phyloP scores from a whole-genome alignment of 2,797 vertebrate genomes.

The Arrhamphus sclerolepis region DNA sequence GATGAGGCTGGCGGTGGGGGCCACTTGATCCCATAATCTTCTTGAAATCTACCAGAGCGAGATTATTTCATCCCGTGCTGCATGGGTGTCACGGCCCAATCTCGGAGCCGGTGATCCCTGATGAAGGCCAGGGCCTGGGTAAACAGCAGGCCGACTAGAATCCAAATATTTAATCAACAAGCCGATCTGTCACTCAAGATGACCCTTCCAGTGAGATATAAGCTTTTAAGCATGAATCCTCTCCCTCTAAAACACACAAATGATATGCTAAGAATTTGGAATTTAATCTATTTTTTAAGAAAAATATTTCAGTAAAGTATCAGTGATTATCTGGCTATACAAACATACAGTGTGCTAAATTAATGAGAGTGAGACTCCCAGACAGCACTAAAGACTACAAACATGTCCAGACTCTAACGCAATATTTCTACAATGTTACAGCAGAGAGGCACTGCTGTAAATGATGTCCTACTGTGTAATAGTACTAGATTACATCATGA shows the following conservation, averaged over 20 bases:
- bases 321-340: neutral
- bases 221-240: constrained; percentile 3
- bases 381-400: constrained; percentile 1
- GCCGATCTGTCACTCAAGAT: constrained; percentile 30
- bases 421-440: constrained; percentile 21
- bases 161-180: constrained; percentile 69
- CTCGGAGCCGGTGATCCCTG: constrained; percentile 38
- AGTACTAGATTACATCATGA: neutral
- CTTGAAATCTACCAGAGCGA: constrained; percentile 67
- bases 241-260: neutral
- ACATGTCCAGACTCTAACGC: constrained; percentile 4
- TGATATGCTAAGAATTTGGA: neutral
- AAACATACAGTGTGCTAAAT: neutral
- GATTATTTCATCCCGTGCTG: constrained; percentile 71
- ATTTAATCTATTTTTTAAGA: neutral
- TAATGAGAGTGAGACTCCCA: constrained; percentile 7
- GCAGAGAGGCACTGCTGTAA: neutral
- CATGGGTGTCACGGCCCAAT: constrained; percentile 47
- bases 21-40: constrained; percentile 70
- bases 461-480: neutral
- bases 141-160: constrained; percentile 59
- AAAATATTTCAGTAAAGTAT: constrained; percentile 15
- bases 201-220: constrained; percentile 12
- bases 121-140: constrained; percentile 30
- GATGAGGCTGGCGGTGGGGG: neutral